phyloP scores from a whole-genome alignment of 2,888 invertebrate species.

The Aphelenchoides bicaudatus region DNA sequence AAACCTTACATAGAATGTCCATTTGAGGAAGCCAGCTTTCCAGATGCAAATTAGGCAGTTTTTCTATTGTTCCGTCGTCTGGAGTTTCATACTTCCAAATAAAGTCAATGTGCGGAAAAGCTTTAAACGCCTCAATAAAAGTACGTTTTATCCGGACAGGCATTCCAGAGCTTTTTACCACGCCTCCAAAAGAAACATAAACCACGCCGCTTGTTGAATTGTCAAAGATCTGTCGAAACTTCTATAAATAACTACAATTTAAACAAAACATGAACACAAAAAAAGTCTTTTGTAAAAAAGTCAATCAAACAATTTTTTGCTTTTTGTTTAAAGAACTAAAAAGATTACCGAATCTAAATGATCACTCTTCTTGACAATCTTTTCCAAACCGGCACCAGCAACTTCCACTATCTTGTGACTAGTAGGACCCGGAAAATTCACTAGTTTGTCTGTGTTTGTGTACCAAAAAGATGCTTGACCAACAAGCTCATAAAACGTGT shows the following conservation, averaged over 20 bases:
- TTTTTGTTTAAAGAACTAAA: neutral
- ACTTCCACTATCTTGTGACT: conserved; percentile 21
- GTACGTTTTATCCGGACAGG: neutral
- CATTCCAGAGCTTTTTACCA: neutral
- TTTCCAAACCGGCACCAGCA: conserved; percentile 19
- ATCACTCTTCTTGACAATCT: neutral
- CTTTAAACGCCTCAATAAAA: conserved; percentile 20
- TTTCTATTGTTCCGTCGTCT: conserved; percentile 19
- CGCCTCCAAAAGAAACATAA: conserved; percentile 38
- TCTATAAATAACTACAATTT: neutral
- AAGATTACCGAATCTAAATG: neutral
- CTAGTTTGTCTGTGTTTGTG: conserved; percentile 20
- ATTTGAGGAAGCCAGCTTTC: conserved; percentile 30
- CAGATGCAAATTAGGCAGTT: conserved; percentile 16
- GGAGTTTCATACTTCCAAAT: conserved; percentile 30
- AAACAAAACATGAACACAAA: neutral
- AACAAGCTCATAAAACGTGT: conserved; percentile 2
- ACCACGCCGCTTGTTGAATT: conserved; percentile 26
- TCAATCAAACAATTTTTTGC: neutral
- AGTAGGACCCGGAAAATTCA: conserved; percentile 23
- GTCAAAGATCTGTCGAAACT: conserved; percentile 16
- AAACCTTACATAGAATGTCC: conserved; percentile 19
- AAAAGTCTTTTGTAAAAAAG: neutral
- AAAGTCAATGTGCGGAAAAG: conserved; percentile 29
- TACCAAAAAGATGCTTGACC: conserved; percentile 22